Percentiles rank a stretch among this genome's conserved stretches.
phyloP scores from a whole-genome alignment of 2,797 vertebrate species.

The Clarias fuscus region DNA sequence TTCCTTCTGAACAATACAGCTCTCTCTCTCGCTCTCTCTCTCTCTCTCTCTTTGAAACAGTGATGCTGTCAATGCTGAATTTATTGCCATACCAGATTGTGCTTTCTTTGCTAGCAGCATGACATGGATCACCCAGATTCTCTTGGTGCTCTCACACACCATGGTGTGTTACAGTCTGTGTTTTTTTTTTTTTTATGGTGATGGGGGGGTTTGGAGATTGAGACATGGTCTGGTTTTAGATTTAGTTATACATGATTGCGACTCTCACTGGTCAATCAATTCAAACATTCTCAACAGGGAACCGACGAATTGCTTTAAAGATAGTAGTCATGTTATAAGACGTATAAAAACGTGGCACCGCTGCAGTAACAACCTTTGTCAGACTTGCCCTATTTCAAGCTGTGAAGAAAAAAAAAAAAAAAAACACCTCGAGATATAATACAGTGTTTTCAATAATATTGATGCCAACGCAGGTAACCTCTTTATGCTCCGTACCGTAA shows the following conservation, averaged over 20 bases:
- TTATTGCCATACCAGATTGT: constrained; percentile 9
- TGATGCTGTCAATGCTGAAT: constrained; percentile 15
- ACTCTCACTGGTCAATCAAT: background rate
- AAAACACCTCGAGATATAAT: background rate
- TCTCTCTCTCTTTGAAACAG: background rate
- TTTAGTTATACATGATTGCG: background rate
- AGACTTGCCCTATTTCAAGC: background rate
- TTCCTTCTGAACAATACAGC: background rate
- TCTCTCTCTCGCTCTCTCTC: background rate
- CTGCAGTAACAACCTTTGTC: background rate
- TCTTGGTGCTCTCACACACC: background rate
- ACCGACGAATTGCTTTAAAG: background rate
- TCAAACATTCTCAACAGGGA: background rate
- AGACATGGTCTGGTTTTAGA: no score
- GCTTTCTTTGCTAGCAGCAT: constrained; percentile 20
- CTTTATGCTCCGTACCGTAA: background rate
- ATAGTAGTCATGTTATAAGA: background rate
- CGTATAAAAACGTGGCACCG: background rate
- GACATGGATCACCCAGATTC: background rate
- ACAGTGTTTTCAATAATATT: constrained; percentile 5
- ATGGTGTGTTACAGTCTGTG: background rate
- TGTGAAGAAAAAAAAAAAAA: background rate
- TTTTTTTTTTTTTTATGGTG: background rate
- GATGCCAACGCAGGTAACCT: background rate
- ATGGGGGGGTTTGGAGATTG: no score